These are phyloP conservation scores for Lasioglossum calceatum DNA, from an alignment of 2,888 invertebrate species.

Conservation along the genomic window DNA sequence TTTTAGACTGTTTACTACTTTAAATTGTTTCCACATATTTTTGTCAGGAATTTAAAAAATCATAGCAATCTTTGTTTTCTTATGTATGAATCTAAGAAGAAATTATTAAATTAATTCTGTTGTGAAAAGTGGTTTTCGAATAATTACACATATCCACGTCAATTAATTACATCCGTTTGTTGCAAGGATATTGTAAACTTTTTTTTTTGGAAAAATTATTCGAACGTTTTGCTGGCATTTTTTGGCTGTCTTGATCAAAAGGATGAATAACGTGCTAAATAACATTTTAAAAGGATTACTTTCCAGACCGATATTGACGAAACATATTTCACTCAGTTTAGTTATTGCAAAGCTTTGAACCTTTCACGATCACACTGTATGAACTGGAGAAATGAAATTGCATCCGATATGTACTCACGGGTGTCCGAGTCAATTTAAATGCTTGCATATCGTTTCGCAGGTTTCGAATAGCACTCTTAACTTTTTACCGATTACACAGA, in stretches of 20 bases:
- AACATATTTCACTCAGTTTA: neutral
- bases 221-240: neutral
- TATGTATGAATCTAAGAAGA: neutral
- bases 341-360: neutral
- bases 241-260: neutral
- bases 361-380: neutral
- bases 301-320: neutral
- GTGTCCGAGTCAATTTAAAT: neutral
- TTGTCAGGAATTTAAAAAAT: no score
- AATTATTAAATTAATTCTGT: neutral
- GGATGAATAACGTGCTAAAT: neutral
- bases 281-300: neutral
- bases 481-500: neutral
- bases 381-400: neutral
- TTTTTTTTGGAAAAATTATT: neutral
- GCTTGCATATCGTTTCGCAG: neutral
- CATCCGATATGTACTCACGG: neutral
- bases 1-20: no score
- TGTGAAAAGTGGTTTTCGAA: neutral
- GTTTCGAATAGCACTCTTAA: neutral
- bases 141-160: neutral
- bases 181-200: neutral
- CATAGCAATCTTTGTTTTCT: no score
- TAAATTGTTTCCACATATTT: no score
- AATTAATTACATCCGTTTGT: neutral